These are phyloP conservation scores for Gymnocheta viridis DNA, from an alignment of 2,888 invertebrate species.

Conservation along the genomic window DNA sequence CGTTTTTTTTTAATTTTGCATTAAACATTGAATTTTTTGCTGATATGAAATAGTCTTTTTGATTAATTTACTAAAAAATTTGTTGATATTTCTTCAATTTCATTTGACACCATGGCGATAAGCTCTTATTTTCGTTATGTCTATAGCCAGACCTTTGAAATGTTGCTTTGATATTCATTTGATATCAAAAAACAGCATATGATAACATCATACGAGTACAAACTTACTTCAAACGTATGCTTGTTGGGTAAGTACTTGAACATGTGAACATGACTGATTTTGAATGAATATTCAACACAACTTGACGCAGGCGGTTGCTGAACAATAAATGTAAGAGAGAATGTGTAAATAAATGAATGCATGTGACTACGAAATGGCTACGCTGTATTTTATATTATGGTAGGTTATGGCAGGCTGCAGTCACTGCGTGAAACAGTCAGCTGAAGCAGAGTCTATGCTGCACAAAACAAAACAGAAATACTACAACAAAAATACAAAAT, in stretches of 20 bases:
- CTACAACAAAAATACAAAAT: constrained; percentile 33
- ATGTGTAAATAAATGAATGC: not conserved
- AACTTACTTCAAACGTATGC: constrained; percentile 1
- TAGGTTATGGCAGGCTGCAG: constrained; percentile 78
- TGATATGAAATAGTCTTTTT: no score
- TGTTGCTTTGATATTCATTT: not conserved
- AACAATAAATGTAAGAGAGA: constrained; percentile 17
- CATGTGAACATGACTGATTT: not conserved
- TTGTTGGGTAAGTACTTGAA: not conserved
- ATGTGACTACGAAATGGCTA: constrained; percentile 65
- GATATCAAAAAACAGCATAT: not conserved
- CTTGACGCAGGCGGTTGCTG: not conserved
- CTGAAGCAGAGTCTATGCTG: constrained; percentile 25
- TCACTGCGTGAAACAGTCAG: constrained; percentile 67
- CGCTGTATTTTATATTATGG: constrained; percentile 77
- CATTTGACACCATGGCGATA: no score
- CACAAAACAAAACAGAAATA: not conserved
- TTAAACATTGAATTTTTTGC: no score
- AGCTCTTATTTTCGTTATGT: not conserved
- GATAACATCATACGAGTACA: not conserved
- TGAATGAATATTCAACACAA: constrained; percentile 17
- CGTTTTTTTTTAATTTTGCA: no score
- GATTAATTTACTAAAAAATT: no score
- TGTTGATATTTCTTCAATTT: no score
- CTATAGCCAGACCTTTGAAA: not conserved